phyloP scores from a whole-genome alignment of 1,140 invertebrate genomes.

The Ectropis grisescens region DNA sequence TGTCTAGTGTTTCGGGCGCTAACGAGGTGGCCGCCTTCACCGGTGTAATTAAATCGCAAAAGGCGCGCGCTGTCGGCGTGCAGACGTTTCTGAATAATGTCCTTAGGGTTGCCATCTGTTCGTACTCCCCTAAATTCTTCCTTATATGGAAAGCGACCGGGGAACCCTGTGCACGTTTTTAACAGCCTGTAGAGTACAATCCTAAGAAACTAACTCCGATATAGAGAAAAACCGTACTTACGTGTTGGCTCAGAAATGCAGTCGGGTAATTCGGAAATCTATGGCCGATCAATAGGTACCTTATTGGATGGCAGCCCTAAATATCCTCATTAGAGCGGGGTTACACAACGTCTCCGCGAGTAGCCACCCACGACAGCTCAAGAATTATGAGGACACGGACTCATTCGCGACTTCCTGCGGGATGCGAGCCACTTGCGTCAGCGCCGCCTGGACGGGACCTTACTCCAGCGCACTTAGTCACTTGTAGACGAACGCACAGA shows the following conservation, averaged over 20 bases:
- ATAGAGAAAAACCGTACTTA: too few relatives aligned
- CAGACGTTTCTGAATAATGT: slow-evolving; percentile 43
- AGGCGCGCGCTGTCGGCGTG: slow-evolving; percentile 22
- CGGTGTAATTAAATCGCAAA: slow-evolving; percentile 27
- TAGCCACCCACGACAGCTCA: slow-evolving; percentile 49
- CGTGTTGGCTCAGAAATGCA: too few relatives aligned
- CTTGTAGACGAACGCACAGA: slow-evolving; percentile 46
- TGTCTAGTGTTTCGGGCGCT: slow-evolving; percentile 21
- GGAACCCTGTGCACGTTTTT: too few relatives aligned
- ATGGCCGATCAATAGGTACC: too few relatives aligned
- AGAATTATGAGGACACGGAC: slow-evolving; percentile 62
- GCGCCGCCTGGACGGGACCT: slow-evolving; percentile 38
- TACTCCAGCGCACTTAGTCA: slow-evolving; percentile 17
- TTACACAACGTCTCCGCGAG: slow-evolving; percentile 35
- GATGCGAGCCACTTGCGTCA: slow-evolving; percentile 58
- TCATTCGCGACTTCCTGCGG: slow-evolving; percentile 66
- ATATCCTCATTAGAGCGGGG: slow-evolving; percentile 44
- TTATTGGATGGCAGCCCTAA: too few relatives aligned
- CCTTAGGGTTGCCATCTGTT: too few relatives aligned
- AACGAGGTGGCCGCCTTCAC: slow-evolving; percentile 21
- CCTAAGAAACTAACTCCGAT: too few relatives aligned
- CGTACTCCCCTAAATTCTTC: too few relatives aligned
- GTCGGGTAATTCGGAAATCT: too few relatives aligned
- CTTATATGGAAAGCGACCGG: too few relatives aligned
- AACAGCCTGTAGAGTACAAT: too few relatives aligned